Percentiles rank a stretch among this genome's conserved stretches.
phyloP scores from a whole-genome alignment of 2,888 invertebrate species.

The Epistrophe grossulariae region DNA sequence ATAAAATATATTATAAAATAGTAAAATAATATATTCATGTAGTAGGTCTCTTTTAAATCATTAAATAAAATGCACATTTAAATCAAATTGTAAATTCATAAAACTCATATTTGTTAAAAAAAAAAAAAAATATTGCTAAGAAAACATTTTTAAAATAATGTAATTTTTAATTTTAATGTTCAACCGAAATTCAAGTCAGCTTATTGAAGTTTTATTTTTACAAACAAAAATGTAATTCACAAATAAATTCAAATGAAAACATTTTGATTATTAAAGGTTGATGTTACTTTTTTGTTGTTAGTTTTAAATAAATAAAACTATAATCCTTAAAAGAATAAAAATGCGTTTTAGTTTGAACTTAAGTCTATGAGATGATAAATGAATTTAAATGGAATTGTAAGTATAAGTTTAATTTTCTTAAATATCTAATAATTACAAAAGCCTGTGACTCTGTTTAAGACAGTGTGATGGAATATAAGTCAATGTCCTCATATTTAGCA shows the following conservation, averaged over 20 bases:
- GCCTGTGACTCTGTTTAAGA: no score
- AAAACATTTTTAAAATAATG: neutral
- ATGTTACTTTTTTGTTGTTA: slow-evolving; percentile 44
- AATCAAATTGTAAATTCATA: slow-evolving; percentile 32
- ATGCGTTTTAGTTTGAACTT: neutral
- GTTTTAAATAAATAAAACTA: slow-evolving; percentile 44
- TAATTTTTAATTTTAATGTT: slow-evolving; percentile 9
- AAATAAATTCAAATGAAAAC: neutral
- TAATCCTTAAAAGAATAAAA: slow-evolving; percentile 22
- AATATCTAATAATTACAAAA: no score
- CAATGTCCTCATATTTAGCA: no score
- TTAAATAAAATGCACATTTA: slow-evolving; percentile 19
- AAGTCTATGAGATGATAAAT: fast-evolving
- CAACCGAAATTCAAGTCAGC: neutral
- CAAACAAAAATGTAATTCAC: neutral
- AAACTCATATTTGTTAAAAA: slow-evolving; percentile 4
- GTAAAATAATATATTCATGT: neutral
- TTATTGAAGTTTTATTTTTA: slow-evolving; percentile 5
- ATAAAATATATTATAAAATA: neutral
- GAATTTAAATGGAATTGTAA: neutral
- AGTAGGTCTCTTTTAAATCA: neutral
- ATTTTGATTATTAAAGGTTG: slow-evolving; percentile 1
- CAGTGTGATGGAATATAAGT: no score
- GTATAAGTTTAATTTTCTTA: neutral
- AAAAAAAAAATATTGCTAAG: neutral